Conservation (phyloP, 1,140 invertebrate genomes). For the Capitella teleta region DNA sequence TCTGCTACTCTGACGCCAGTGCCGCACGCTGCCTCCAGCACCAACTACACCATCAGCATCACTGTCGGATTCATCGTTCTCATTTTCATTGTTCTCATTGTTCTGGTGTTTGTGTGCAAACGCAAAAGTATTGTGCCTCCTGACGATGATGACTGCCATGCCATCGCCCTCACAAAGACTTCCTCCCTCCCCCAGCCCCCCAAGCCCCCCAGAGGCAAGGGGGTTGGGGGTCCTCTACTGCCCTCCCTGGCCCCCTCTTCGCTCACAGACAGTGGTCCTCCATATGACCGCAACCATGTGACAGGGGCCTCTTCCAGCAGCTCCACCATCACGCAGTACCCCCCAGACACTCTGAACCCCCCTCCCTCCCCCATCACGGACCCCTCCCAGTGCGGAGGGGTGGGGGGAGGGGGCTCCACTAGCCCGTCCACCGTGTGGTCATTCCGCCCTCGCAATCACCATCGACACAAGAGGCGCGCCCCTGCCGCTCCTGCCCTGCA, state of each 20-base stretch:
- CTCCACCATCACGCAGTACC: conserved; percentile 54
- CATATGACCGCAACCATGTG: conserved; percentile 65
- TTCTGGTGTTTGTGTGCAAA: conserved; percentile 28
- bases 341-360: conserved; percentile 72
- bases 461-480: conserved; percentile 52
- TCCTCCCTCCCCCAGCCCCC: too few species aligned
- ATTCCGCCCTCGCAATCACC: conserved; percentile 13
- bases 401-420: conserved; percentile 18
- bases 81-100: conserved; percentile 24
- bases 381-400: conserved; percentile 32
- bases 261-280: conserved; percentile 15
- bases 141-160: conserved; percentile 17
- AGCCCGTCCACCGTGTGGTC: conserved; percentile 34
- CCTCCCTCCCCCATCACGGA: conserved; percentile 74
- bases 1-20: conserved; percentile 2
- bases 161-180: conserved; percentile 24
- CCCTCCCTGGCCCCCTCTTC: too few species aligned
- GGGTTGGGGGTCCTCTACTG: too few species aligned
- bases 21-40: conserved; percentile 12
- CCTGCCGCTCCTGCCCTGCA: conserved; percentile 74
- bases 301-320: conserved; percentile 65
- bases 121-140: too few species aligned
- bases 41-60: conserved; percentile 29
- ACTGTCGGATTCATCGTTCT: conserved; percentile 25
- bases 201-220: not conserved